Base-by-base conservation (phyloP, 1,140 invertebrate genomes). In the Choristoneura fumiferana region DNA sequence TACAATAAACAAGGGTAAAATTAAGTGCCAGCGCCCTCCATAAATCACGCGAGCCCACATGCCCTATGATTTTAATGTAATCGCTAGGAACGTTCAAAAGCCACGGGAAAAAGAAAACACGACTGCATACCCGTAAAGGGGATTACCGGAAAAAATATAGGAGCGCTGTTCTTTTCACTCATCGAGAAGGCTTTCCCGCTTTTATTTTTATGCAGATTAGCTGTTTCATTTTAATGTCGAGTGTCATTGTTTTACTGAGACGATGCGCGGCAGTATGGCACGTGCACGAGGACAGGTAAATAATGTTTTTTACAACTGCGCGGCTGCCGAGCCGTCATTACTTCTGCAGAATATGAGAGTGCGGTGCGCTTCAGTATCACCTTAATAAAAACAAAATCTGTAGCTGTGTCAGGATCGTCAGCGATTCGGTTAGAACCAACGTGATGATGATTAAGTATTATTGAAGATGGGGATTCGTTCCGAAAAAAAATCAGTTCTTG, bases 41-140 rank as follows among this genome's bases (percentile, higher is more conserved):
- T 71, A 65, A 63, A 71, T 71, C 69, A 71, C 59, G n/a, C n/a
- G 58, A 58, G 45, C 63, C 34, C 61, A 60, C 60, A 60, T 60
- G 58, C 62, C 59, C 60, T 61, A 62, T 68, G 65, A 65, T 66
- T 65, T 62, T 68, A 65, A 65, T 60, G 61, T 70, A 63, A 63
- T 63, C 63, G 61, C 61, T 64, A 59, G 60, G 60, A 65, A 65
- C 61, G 68, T 58, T 64, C 61, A 64, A 61, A 62, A 58, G 52
- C 29, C 56, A 22, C 29, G 15, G 40, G 35, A 29, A 57, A 38
- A 54, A 45, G 58, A 10, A 37, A 54, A 39, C 17, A 38, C 13
- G 49, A 63, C 18, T 55, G 62, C 57, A 57, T 56, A 56, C 35
- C 58, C 62, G 59, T 63, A 63, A 63, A 59, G 40, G 54, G 38